Evolutionary conservation across 2,888 invertebrate species (phyloP), one percentile per base, ranked within the genome.

Genomic region (Drosophila sordidapex): DNA sequence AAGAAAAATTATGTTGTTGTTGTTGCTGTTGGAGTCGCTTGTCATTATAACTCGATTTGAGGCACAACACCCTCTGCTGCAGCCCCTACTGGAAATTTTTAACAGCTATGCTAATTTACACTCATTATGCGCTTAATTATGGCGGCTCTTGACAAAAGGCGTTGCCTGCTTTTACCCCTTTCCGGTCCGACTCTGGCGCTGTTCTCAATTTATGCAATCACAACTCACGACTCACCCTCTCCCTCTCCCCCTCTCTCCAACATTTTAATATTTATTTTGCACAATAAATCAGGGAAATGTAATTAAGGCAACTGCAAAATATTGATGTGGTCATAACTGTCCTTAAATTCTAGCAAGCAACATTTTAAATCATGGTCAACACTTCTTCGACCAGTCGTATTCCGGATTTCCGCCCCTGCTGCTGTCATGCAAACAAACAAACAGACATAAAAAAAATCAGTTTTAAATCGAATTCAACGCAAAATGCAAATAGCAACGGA

Each of bases 1-100:
- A n/a, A 4, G 3, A 1, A 25, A 25, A 46, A 46, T 13, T 7
- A 46, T 21, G 7, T 7, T n/a, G 36, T 33, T 57, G 56, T 38
- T 57, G 56, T 63, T 70, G 48, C 40, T 61, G n/a, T n/a, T 67
- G 59, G 29, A 71, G 70, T 70, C 76, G 62, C 64, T 66, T 82
- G 83, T 76, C 74, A 86, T 73, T 78, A 68, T 78, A 85, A 86
- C 83, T 77, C 81, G 83, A 81, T 88, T 84, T 82, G 57, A 36
- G 35, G 51, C 38, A 27, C 46, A 52, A 2, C 11, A 46, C 21
- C 38, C 31, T 38, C n/a, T 11, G 15, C 27, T 31, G 25, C 51
- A 35, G 49, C n/a, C 29, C 29, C 59, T 4, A 35, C 57, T 63
- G 70, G 33, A 57, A 48, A 76, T 49, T 80, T 76, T 69, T 53